A percentile compares a stretch with the other conserved stretches of the same genome.
These are phyloP conservation scores for Macquaria ambigua DNA, from an alignment of 2,113 vertebrate genomes.

Conservation along the genomic window DNA sequence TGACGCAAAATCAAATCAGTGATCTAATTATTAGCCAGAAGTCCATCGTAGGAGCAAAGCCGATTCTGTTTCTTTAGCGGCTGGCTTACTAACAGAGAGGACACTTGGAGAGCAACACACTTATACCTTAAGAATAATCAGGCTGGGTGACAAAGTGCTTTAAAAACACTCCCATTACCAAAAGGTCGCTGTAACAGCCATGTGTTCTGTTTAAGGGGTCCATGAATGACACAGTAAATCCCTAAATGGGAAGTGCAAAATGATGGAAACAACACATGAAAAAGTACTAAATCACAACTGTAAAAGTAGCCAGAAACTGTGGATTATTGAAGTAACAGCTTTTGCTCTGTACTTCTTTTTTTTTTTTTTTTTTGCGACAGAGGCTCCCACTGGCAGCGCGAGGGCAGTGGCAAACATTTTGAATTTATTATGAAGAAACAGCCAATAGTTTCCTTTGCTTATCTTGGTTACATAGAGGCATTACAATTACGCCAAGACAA, in stretches of 20 bases:
- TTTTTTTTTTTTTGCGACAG: not conserved
- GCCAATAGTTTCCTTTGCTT: not conserved
- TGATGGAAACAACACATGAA: slow-evolving; percentile 4
- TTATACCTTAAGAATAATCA: slow-evolving; percentile 21
- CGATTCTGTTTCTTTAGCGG: slow-evolving; percentile 4
- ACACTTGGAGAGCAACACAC: not conserved
- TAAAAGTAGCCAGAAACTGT: not conserved
- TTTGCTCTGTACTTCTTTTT: too few species aligned
- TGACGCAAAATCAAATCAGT: slow-evolving; percentile 52
- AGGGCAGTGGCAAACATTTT: not conserved
- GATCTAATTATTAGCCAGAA: slow-evolving; percentile 55
- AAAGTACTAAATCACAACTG: not conserved
- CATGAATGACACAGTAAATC: not conserved
- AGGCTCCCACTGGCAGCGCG: too few species aligned
- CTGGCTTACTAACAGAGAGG: slow-evolving; percentile 15
- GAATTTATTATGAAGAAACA: not conserved
- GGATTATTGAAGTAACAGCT: not conserved
- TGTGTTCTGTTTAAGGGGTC: slow-evolving; percentile 1
- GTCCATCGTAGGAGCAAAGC: slow-evolving; percentile 17
- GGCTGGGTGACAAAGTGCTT: slow-evolving; percentile 26
- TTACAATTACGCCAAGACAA: not conserved
- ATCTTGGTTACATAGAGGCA: too few species aligned
- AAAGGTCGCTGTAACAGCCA: slow-evolving; percentile 5
- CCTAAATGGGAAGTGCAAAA: not conserved
- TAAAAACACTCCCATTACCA: slow-evolving; percentile 7